Evolutionary conservation across 1,140 invertebrate species (phyloP).

Genomic region (Branchinecta lindahli): DNA sequence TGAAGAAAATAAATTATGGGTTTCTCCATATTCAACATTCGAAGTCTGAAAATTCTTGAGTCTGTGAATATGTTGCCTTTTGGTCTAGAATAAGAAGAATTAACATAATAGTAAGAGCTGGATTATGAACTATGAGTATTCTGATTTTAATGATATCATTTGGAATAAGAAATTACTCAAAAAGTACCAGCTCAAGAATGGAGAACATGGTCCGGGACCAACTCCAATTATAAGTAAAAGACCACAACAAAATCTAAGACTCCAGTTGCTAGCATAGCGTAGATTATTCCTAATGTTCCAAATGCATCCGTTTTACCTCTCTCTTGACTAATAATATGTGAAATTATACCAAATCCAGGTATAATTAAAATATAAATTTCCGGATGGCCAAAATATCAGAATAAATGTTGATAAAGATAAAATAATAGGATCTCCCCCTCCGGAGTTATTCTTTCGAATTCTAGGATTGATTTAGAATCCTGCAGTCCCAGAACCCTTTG

Average conservation of each 20-base stretch:
- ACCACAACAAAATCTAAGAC: conserved; percentile 15
- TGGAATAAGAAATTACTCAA: too few species aligned
- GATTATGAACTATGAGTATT: too few species aligned
- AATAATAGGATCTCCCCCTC: conserved; percentile 35
- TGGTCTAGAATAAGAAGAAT: too few species aligned
- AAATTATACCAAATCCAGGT: conserved; percentile 34
- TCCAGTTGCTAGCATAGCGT: conserved; percentile 40
- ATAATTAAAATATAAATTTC: conserved; percentile 52
- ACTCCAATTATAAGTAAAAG: conserved; percentile 13
- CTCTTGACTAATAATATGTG: conserved; percentile 32
- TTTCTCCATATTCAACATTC: too few species aligned
- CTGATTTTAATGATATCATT: too few species aligned
- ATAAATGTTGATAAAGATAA: conserved; percentile 40
- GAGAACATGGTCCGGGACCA: background rate
- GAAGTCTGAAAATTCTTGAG: too few species aligned
- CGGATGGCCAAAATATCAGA: conserved; percentile 45
- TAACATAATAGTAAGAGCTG: too few species aligned
- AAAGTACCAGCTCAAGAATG: conserved; percentile 2
- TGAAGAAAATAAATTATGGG: too few species aligned
- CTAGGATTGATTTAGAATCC: too few species aligned
- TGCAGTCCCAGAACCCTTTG: too few species aligned
- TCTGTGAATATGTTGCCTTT: too few species aligned
- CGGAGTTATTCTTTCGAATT: too few species aligned
- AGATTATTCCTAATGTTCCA: conserved; percentile 43
- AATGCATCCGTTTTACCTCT: conserved; percentile 42